Evolutionary conservation across 2,797 vertebrate genomes (phyloP).

Genomic region (Cuculus canorus): DNA sequence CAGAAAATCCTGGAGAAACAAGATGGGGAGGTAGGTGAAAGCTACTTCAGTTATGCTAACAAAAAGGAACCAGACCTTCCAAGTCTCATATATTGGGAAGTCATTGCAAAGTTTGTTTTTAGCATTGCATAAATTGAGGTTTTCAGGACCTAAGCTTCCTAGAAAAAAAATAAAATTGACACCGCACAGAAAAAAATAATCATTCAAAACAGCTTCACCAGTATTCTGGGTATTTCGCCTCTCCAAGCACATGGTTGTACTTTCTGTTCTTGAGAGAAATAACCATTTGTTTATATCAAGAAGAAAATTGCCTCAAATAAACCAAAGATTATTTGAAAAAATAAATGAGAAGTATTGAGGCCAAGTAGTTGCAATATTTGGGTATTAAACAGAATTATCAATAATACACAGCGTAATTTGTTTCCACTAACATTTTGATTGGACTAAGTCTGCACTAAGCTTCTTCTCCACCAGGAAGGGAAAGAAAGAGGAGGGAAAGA

Average conservation of each 20-base stretch:
- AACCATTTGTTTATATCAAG: not conserved
- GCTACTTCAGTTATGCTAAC: not conserved
- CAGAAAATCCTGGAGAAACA: not conserved
- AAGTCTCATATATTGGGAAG: not conserved
- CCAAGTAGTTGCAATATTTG: not conserved
- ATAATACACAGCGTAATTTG: not conserved
- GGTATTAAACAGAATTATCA: not conserved
- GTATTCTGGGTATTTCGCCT: not conserved
- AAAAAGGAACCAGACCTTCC: not conserved
- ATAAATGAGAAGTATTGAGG: not conserved
- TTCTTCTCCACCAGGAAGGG: not conserved
- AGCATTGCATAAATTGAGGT: not conserved
- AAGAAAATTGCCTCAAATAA: not conserved
- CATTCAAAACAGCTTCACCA: not conserved
- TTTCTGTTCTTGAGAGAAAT: not conserved
- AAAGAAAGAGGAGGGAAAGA: not conserved
- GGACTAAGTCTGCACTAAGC: not conserved
- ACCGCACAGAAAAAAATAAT: not conserved
- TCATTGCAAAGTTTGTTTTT: not conserved
- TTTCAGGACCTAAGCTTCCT: not conserved
- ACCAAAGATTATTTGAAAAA: not conserved
- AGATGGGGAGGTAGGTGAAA: not conserved
- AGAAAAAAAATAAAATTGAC: not conserved
- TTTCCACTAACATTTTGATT: not conserved
- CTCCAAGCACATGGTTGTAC: not conserved